Percentiles rank a stretch among this genome's conserved stretches.
These are phyloP conservation scores for Aldabrachelys gigantea DNA, from an alignment of 2,113 vertebrate genomes.

Conservation along the genomic window DNA sequence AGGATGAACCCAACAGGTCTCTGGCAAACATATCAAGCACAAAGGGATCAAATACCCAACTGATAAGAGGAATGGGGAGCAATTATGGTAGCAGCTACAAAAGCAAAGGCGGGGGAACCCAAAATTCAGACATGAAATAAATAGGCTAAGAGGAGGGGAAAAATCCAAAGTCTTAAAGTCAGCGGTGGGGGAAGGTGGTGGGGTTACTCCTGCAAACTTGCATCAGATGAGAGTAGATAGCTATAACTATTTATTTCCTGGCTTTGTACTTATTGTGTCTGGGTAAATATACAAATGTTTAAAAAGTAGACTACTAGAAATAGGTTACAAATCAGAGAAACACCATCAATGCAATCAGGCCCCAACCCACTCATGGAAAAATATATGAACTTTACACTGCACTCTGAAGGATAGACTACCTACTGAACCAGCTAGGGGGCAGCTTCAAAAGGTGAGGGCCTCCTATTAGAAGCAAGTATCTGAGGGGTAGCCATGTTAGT, in stretches of 20 bases:
- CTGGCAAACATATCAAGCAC: neutral
- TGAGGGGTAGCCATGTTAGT: too few relatives aligned
- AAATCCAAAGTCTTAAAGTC: neutral
- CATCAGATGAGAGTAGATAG: neutral
- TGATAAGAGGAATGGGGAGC: neutral
- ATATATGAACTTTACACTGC: neutral
- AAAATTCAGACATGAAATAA: neutral
- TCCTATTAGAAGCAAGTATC: neutral
- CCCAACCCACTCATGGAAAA: neutral
- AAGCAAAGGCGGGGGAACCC: neutral
- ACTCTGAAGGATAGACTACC: neutral
- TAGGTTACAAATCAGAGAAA: neutral
- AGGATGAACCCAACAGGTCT: neutral
- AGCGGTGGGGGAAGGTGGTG: neutral
- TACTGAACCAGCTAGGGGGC: neutral
- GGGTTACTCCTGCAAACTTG: neutral
- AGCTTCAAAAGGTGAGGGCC: neutral
- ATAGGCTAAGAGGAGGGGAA: neutral
- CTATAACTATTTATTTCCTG: neutral
- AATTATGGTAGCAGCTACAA: neutral
- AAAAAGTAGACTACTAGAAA: neutral
- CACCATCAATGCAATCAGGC: neutral
- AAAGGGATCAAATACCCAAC: neutral
- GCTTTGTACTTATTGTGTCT: neutral
- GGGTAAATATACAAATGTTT: neutral